Evolutionary conservation across 2,797 vertebrate genomes (phyloP).

Genomic region (Coranthus polyacanthus): DNA sequence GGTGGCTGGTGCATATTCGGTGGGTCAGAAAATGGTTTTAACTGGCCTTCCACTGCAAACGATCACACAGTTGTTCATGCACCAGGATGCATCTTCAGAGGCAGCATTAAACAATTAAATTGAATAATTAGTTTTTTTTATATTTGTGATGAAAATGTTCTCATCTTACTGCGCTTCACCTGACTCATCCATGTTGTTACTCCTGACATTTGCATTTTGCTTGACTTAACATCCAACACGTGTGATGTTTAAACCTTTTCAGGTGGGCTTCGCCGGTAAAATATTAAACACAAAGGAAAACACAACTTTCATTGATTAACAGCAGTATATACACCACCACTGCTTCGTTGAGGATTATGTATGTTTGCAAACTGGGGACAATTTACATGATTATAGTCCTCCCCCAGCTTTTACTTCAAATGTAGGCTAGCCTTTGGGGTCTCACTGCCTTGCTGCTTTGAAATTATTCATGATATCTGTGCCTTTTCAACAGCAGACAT

Average conservation of each 20-base stretch:
- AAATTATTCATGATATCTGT: too few relatives aligned
- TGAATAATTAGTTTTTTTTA: not conserved
- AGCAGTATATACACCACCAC: not conserved
- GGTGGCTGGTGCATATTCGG: not conserved
- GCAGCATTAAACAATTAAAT: not conserved
- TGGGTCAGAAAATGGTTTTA: slow-evolving; percentile 5
- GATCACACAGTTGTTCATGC: slow-evolving; percentile 1
- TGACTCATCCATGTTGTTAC: too few relatives aligned
- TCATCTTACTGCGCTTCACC: too few relatives aligned
- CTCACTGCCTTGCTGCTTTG: too few relatives aligned
- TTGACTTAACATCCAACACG: slow-evolving; percentile 25
- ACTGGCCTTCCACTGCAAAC: not conserved
- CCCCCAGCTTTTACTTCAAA: too few relatives aligned
- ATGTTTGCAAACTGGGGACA: not conserved
- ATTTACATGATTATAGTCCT: too few relatives aligned
- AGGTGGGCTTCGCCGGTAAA: slow-evolving; percentile 1
- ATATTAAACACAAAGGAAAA: slow-evolving; percentile 26
- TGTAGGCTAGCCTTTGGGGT: too few relatives aligned
- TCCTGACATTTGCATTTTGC: not conserved
- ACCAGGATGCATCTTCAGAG: slow-evolving; percentile 8
- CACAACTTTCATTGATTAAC: slow-evolving; percentile 1
- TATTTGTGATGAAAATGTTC: too few relatives aligned
- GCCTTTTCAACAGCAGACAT: too few relatives aligned
- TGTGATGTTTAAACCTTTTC: slow-evolving; percentile 26
- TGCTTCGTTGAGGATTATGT: not conserved